phyloP scores from a whole-genome alignment of 2,113 vertebrate species.

The Rhipidura dahli region DNA sequence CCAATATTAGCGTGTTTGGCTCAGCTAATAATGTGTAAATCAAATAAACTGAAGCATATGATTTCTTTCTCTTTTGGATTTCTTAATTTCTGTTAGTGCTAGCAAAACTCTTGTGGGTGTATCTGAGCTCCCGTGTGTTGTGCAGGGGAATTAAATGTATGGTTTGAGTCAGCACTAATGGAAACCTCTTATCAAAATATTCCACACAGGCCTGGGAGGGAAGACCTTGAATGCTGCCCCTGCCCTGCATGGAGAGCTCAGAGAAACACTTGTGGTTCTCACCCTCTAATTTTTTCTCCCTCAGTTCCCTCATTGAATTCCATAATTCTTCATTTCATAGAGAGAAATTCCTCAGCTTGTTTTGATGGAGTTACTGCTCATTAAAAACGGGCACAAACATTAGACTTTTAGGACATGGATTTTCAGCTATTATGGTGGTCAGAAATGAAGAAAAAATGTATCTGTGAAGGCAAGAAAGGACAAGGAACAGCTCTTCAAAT shows the following conservation, averaged over 20 bases:
- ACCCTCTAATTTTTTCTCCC: background rate
- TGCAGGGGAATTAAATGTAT: background rate
- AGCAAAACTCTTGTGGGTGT: background rate
- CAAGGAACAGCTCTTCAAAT: background rate
- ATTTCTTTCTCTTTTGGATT: background rate
- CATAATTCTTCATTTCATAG: background rate
- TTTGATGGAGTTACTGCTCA: background rate
- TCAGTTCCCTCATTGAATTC: background rate
- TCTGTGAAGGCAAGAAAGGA: background rate
- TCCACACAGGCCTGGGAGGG: background rate
- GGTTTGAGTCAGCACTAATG: background rate
- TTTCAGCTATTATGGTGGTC: background rate
- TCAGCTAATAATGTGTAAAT: background rate
- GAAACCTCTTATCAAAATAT: background rate
- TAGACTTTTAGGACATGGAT: background rate
- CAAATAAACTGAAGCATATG: background rate
- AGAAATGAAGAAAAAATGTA: background rate
- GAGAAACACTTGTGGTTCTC: background rate
- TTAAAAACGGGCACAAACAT: background rate
- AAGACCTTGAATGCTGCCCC: background rate
- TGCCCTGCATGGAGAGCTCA: background rate
- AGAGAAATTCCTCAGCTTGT: background rate
- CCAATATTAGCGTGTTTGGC: background rate
- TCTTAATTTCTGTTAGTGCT: background rate
- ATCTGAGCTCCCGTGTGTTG: background rate